These are phyloP conservation scores for Pseudococcus jackbeardsleyi DNA, from an alignment of 2,888 invertebrate genomes.

Conservation along the genomic window DNA sequence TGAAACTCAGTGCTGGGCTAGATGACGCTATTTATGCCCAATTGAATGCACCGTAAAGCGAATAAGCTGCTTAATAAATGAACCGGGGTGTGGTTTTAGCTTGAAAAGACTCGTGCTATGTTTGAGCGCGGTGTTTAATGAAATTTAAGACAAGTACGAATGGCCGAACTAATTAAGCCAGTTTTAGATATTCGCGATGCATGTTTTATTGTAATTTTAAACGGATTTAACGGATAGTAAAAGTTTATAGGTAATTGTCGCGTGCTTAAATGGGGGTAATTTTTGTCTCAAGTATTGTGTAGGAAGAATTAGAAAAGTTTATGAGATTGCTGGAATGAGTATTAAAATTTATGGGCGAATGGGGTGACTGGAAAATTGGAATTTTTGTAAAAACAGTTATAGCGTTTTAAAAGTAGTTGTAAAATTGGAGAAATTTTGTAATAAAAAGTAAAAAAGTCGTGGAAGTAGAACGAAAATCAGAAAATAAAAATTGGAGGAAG, in stretches of 20 bases:
- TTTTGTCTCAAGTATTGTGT: background rate
- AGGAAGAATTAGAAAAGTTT: background rate
- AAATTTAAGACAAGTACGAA: background rate
- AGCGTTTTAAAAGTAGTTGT: no score
- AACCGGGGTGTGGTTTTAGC: background rate
- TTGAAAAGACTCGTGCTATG: background rate
- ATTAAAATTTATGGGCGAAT: no score
- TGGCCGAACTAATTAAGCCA: background rate
- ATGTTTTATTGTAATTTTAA: conserved; percentile 13
- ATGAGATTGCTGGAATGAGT: background rate
- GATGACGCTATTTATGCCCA: background rate
- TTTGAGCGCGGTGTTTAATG: background rate
- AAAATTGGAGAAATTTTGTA: no score
- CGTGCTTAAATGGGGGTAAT: background rate
- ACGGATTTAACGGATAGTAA: background rate
- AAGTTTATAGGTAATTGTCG: background rate
- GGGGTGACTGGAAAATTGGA: no score
- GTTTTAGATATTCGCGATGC: background rate
- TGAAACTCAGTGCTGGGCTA: background rate
- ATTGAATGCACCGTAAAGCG: background rate
- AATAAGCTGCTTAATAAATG: background rate
- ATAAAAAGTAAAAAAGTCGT: no score
- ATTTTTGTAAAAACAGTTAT: no score
- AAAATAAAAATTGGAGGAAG: no score
- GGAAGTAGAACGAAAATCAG: no score